Conservation (phyloP, 2,113 vertebrate species). For the Apteryx owenii region DNA sequence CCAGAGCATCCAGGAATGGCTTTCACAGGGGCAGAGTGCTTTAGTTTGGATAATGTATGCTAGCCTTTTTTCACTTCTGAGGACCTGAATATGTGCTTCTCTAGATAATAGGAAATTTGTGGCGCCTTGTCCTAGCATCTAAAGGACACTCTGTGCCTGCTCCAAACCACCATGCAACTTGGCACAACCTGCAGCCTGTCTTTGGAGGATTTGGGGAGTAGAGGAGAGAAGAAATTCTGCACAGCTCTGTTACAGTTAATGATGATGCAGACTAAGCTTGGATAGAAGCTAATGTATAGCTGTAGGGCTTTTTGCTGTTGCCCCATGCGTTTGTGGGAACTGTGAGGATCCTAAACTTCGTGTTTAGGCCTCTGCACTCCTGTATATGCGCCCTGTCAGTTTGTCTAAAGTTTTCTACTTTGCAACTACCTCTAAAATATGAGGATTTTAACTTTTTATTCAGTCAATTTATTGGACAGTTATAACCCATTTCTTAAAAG, state of each 20-base stretch:
- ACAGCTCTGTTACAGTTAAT: neutral
- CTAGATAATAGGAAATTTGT: constrained; percentile 38
- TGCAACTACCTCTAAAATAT: neutral
- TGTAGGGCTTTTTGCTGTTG: neutral
- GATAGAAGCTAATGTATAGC: neutral
- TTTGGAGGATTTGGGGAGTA: neutral
- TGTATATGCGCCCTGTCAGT: neutral
- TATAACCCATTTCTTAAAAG: neutral
- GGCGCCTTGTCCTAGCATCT: constrained; percentile 3
- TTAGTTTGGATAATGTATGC: constrained; percentile 54
- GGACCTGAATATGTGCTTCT: constrained; percentile 40
- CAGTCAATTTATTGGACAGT: neutral
- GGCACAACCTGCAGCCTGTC: neutral
- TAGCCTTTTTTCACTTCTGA: constrained; percentile 24
- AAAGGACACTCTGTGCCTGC: constrained; percentile 42
- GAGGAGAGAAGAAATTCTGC: neutral
- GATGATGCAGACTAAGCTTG: neutral
- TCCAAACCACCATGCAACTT: neutral
- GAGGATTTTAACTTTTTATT: neutral
- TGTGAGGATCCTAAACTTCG: neutral
- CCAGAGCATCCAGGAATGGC: constrained; percentile 55
- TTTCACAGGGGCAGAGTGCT: constrained; percentile 48
- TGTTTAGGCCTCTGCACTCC: neutral
- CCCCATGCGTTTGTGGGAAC: neutral
- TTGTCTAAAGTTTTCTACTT: neutral